These are phyloP conservation scores for Lepidurus apus DNA, from an alignment of 1,140 invertebrate genomes.

Conservation along the genomic window DNA sequence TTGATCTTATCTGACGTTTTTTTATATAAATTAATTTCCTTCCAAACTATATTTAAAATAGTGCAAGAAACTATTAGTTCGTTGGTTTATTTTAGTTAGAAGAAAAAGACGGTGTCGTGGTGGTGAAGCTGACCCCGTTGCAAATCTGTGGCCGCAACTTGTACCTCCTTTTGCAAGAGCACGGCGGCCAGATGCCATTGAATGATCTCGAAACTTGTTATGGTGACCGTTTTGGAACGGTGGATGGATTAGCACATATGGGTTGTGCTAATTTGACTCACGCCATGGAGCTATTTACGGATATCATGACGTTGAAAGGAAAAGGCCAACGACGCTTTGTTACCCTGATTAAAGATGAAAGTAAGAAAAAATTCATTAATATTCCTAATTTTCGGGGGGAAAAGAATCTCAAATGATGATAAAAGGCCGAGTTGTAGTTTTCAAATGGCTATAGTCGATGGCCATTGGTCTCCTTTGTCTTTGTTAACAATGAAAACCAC, in stretches of 20 bases:
- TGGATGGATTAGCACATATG: background rate
- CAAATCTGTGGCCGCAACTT: background rate
- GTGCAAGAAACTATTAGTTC: background rate
- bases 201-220: background rate
- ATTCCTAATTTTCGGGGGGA: no score
- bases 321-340: background rate
- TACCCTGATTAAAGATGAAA: background rate
- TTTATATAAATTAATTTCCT: background rate
- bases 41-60: background rate
- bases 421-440: slow-evolving; percentile 23
- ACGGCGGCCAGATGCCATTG: background rate
- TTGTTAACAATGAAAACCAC: slow-evolving; percentile 48
- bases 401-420: background rate
- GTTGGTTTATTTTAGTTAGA: background rate
- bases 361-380: background rate
- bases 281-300: background rate
- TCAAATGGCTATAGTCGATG: slow-evolving; percentile 5
- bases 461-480: slow-evolving; percentile 22
- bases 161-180: background rate
- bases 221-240: background rate
- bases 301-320: background rate
- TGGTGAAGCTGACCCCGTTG: background rate
- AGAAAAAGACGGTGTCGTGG: background rate
- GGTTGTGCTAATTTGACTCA: background rate
- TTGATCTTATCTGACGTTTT: slow-evolving; percentile 14